phyloP scores from a whole-genome alignment of 2,113 vertebrate species.

The Pteruthius melanotis region DNA sequence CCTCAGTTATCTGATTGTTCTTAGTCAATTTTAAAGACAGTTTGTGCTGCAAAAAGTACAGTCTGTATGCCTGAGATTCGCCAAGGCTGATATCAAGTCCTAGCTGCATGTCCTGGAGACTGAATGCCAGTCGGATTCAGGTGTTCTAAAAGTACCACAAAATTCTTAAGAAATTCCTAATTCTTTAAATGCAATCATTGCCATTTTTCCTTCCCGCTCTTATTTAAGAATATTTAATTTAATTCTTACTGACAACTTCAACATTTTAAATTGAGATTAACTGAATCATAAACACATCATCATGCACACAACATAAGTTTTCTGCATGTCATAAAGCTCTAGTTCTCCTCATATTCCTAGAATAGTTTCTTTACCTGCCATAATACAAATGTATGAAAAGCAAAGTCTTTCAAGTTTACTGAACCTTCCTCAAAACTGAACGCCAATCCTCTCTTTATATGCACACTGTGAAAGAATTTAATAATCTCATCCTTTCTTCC shows the following conservation, averaged over 20 bases:
- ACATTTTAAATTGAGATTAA: neutral
- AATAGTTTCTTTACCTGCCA: neutral
- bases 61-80: neutral
- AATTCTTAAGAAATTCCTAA: neutral
- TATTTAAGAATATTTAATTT: neutral
- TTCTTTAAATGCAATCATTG: neutral
- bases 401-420: neutral
- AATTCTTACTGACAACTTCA: neutral
- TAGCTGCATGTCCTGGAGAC: neutral
- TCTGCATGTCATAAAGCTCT: neutral
- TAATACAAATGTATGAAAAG: neutral
- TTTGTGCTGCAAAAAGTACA: neutral
- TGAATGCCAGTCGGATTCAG: neutral
- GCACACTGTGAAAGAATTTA: neutral
- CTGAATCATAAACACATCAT: neutral
- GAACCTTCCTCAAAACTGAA: neutral
- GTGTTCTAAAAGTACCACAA: neutral
- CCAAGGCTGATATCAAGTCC: neutral
- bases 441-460: neutral
- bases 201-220: neutral
- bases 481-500: neutral
- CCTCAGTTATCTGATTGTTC: neutral
- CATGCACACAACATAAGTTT: neutral
- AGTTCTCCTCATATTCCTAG: neutral
- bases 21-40: neutral